phyloP scores from a whole-genome alignment of 2,797 vertebrate genomes.

The Iguana delicatissima region DNA sequence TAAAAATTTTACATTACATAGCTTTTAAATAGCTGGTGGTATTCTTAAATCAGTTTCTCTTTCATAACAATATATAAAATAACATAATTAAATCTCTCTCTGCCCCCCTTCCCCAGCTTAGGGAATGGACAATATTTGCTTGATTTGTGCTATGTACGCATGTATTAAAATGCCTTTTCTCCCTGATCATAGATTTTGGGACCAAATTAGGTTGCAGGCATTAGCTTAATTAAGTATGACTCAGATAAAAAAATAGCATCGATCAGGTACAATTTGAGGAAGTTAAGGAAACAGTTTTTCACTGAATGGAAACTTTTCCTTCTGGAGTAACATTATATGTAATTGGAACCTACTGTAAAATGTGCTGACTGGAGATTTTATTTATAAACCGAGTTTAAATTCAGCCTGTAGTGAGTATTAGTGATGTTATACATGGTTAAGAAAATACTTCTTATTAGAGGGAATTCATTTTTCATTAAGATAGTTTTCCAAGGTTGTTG shows the following conservation, averaged over 20 bases:
- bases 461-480: conserved; percentile 25
- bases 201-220: neutral
- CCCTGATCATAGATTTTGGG: neutral
- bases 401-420: conserved; percentile 12
- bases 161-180: neutral
- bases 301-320: neutral
- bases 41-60: neutral
- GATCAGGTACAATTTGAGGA: neutral
- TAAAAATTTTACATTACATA: neutral
- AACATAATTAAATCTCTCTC: neutral
- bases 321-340: neutral
- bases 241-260: neutral
- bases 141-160: neutral
- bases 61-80: neutral
- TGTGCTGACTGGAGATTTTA: neutral
- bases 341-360: neutral
- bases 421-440: conserved; percentile 10
- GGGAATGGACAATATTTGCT: too few relatives aligned
- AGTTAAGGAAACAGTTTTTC: neutral
- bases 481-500: conserved; percentile 39
- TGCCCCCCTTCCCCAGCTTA: too few relatives aligned
- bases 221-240: neutral
- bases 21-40: neutral
- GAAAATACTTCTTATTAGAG: conserved; percentile 37
- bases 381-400: conserved; percentile 20